Conservation (phyloP, 2,113 vertebrate genomes). For the Oreotrochilus melanogaster region DNA sequence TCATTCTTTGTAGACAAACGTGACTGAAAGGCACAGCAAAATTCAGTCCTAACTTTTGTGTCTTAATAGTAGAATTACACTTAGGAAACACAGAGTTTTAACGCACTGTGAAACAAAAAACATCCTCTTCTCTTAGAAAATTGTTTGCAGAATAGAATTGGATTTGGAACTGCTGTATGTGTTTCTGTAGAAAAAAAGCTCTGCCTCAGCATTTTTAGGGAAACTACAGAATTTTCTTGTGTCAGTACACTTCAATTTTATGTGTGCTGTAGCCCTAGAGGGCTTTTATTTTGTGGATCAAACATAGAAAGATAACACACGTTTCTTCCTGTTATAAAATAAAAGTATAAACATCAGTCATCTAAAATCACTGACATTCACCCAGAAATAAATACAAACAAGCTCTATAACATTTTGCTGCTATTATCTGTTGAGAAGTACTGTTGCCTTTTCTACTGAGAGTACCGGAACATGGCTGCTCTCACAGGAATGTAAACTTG, state of each 20-base stretch:
- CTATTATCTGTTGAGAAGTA: slow-evolving; percentile 54
- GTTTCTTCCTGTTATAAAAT: slow-evolving; percentile 57
- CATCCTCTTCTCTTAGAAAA: neutral
- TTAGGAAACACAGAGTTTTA: neutral
- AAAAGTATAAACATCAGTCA: slow-evolving; percentile 38
- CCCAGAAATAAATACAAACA: slow-evolving; percentile 41
- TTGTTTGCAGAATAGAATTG: neutral
- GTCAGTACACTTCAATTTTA: neutral
- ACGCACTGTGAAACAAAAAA: neutral
- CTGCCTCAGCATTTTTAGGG: neutral
- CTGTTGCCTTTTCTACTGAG: neutral
- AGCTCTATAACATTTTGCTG: slow-evolving; percentile 4
- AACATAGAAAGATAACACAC: slow-evolving; percentile 15
- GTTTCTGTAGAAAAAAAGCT: neutral
- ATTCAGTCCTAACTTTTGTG: neutral
- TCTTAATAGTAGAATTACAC: neutral
- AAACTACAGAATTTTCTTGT: neutral
- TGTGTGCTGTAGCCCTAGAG: neutral
- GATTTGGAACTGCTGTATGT: neutral
- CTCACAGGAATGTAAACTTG: slow-evolving; percentile 75
- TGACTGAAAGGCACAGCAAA: neutral
- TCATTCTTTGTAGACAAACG: neutral
- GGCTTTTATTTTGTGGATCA: slow-evolving; percentile 13
- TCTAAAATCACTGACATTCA: slow-evolving; percentile 49
- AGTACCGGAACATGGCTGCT: slow-evolving; percentile 57